Evolutionary conservation across 2,113 vertebrate genomes (phyloP).

Genomic region (Sylvicapra grimmia): DNA sequence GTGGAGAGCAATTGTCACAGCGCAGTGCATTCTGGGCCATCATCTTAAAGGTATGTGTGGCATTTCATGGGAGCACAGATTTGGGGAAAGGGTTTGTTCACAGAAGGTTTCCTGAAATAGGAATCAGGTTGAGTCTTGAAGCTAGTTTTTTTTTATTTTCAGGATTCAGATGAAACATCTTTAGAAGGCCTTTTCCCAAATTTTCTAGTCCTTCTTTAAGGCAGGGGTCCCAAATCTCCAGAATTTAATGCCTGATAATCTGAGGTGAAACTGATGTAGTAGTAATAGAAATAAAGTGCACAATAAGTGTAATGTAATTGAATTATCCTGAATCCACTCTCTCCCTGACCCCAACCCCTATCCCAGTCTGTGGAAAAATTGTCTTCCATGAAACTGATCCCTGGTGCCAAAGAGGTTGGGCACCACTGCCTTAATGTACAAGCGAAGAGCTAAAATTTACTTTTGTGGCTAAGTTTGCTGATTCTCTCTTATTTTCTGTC

Average conservation of each 20-base stretch:
- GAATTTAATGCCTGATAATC: not conserved
- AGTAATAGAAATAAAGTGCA: not conserved
- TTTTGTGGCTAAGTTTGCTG: not conserved
- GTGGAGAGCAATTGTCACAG: not conserved
- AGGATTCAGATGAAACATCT: constrained; percentile 71
- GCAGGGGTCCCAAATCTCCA: not conserved
- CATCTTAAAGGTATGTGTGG: not conserved
- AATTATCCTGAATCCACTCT: not conserved
- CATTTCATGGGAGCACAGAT: not conserved
- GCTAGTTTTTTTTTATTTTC: constrained; percentile 66
- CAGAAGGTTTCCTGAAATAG: not conserved
- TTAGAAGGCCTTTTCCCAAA: constrained; percentile 43
- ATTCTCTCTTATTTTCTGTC: not conserved
- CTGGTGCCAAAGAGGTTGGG: not conserved
- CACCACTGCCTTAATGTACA: not conserved
- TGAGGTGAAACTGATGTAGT: not conserved
- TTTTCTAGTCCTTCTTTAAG: constrained; percentile 40
- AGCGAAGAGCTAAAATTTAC: constrained; percentile 48
- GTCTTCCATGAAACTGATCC: not conserved
- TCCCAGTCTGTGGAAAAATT: not conserved
- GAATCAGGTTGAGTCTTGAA: constrained; percentile 39
- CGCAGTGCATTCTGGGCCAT: not conserved
- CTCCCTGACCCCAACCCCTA: not conserved
- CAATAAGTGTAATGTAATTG: not conserved
- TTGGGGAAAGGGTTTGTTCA: not conserved